A percentile compares a stretch with the other conserved stretches of the same genome.
These are phyloP conservation scores for Prolemur simus DNA, from an alignment of 2,113 vertebrate species.

Conservation along the genomic window DNA sequence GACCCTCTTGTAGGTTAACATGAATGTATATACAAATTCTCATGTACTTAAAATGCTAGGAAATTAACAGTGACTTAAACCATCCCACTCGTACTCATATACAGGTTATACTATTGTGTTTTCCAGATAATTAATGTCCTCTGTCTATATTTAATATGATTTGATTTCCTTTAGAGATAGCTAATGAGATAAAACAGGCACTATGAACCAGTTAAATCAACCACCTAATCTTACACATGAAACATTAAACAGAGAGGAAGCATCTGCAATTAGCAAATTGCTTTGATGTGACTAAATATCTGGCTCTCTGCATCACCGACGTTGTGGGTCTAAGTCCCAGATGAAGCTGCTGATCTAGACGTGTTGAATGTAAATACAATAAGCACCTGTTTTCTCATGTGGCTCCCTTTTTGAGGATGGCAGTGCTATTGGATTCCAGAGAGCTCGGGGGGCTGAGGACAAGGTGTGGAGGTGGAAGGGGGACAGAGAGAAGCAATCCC, in stretches of 20 bases:
- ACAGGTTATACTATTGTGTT: constrained; percentile 19
- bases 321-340: constrained; percentile 79
- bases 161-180: constrained; percentile 69
- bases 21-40: not conserved
- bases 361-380: constrained; percentile 69
- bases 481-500: not conserved
- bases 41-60: not conserved
- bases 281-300: constrained; percentile 83
- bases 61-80: constrained; percentile 22
- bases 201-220: constrained; percentile 82
- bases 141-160: constrained; percentile 54
- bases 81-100: not conserved
- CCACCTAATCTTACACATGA: constrained; percentile 83
- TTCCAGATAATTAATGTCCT: constrained; percentile 59
- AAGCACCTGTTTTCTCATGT: not conserved
- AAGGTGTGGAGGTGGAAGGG: not conserved
- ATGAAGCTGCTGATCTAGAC: constrained; percentile 50
- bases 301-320: constrained; percentile 70
- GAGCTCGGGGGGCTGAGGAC: not conserved
- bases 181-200: constrained; percentile 74
- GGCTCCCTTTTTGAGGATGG: constrained; percentile 56
- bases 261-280: constrained; percentile 82
- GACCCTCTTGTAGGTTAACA: not conserved
- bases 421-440: constrained; percentile 39
- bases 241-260: constrained; percentile 83